phyloP scores from a whole-genome alignment of 2,888 invertebrate genomes.

The Actias luna region DNA sequence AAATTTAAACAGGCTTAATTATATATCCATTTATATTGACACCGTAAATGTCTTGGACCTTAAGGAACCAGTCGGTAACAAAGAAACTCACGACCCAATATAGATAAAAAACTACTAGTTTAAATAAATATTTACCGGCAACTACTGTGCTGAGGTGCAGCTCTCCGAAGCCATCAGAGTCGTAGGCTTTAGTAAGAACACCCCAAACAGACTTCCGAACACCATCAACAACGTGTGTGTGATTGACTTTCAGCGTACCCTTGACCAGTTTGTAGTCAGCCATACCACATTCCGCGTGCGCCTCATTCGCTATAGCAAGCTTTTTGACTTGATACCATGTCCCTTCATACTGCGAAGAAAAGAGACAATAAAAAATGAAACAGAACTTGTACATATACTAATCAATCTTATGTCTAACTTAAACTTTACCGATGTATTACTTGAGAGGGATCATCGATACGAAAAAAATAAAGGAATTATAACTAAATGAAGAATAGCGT shows the following conservation, averaged over 20 bases:
- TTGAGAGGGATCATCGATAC: no score
- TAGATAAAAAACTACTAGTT: not conserved
- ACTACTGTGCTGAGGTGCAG: not conserved
- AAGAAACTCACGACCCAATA: no score
- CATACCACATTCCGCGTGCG: not conserved
- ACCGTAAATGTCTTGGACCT: no score
- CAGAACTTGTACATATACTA: no score
- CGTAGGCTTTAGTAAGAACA: not conserved
- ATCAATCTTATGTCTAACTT: no score
- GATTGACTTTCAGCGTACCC: not conserved
- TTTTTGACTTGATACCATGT: not conserved
- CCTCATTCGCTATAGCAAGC: not conserved
- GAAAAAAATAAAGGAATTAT: no score
- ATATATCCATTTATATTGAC: no score
- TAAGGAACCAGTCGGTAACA: no score
- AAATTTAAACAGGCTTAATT: no score
- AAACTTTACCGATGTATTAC: no score
- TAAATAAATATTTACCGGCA: not conserved
- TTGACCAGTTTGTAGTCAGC: not conserved
- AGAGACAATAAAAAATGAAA: no score
- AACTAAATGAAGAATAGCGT: no score
- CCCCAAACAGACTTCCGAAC: not conserved
- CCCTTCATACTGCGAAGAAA: conserved; percentile 1
- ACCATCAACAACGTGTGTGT: not conserved
- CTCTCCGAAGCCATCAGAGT: not conserved